Base-by-base conservation (phyloP, 2,888 invertebrate genomes). In the Ischnus inquisitorius region DNA sequence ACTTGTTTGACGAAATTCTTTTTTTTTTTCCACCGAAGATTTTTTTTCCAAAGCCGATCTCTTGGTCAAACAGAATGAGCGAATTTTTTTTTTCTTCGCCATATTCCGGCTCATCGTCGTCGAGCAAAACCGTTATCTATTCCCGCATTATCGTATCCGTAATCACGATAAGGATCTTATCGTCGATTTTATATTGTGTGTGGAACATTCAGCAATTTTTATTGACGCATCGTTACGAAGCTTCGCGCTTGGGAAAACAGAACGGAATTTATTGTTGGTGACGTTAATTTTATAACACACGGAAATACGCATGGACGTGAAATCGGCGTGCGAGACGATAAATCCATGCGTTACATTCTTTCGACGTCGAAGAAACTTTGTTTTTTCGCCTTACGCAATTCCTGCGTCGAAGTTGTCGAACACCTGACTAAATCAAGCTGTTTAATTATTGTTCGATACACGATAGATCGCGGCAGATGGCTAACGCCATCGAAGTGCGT, bases 101-200 rank as follows among this genome's bases (percentile, higher is more conserved):
- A 60, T 62, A 25, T 39, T 25, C 10, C 5, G 22, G 60, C 43
- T 72, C 22, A 19, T 41, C 14, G 14, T 34, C 41, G 41, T 12
- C 22, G 57, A 69, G 62, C 64, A 64, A 68, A 69, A 8, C 46
- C 41, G 12, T 54, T 81, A 81, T 75, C 75, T 43, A 51, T 51
- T 41, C 4, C 39, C 57, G 4, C 25, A 74, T 68, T 51, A 80
- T 74, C 74, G 68, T 41, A 6, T 8, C 41, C 10, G 41, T 62
- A 81, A 81, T 75, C 75, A 69, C 19, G 16, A 43, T 25, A 62
- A 57, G 19, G 57, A 75, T 75, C 43, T 81, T n/a, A 68, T 81
- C 79, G 34, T 34, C 22, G 65, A 65, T 65, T 46, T 54, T 8
- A 64, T 28, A 62, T 41, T 22, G 25, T 51, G 34, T 78, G 25